These are phyloP conservation scores for Zoanthus gigantus DNA, from an alignment of 92 coral and sea anemone species.

Conservation along the genomic window DNA sequence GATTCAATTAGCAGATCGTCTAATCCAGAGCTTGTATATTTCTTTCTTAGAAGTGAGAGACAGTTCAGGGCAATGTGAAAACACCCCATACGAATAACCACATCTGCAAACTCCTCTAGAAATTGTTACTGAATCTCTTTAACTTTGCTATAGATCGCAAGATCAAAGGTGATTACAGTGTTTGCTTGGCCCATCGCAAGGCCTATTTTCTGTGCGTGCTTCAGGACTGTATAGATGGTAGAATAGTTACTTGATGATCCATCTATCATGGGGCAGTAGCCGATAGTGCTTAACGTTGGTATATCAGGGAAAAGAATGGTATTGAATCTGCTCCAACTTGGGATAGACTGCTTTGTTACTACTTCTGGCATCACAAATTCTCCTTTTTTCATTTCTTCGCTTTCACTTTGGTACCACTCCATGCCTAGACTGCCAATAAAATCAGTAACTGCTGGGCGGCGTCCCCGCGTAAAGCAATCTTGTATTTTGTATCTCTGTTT, in stretches of 20 bases:
- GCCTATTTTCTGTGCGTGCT: too few relatives aligned
- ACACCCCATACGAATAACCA: too few relatives aligned
- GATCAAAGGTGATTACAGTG: too few relatives aligned
- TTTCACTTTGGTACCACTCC: constrained; percentile 37
- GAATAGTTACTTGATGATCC: neutral
- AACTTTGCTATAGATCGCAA: too few relatives aligned
- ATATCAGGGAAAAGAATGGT: constrained; percentile 43
- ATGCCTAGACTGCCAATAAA: neutral
- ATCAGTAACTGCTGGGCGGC: constrained; percentile 40
- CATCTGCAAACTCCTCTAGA: too few relatives aligned
- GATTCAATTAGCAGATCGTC: too few relatives aligned
- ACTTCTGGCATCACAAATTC: constrained; percentile 14
- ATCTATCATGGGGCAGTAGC: constrained; percentile 20
- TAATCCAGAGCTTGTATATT: neutral
- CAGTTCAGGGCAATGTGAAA: neutral
- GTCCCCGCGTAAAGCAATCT: constrained; percentile 47
- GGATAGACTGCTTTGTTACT: neutral
- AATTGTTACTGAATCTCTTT: too few relatives aligned
- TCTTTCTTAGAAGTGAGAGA: neutral
- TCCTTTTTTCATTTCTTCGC: constrained; percentile 38
- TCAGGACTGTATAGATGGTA: neutral
- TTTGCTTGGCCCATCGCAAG: too few relatives aligned
- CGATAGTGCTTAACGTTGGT: neutral
- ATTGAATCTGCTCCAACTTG: neutral
- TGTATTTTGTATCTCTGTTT: constrained; percentile 22